Evolutionary conservation across 2,888 invertebrate genomes (phyloP), one percentile per base, ranked within the genome.

Genomic region (Electrophaes corylata): DNA sequence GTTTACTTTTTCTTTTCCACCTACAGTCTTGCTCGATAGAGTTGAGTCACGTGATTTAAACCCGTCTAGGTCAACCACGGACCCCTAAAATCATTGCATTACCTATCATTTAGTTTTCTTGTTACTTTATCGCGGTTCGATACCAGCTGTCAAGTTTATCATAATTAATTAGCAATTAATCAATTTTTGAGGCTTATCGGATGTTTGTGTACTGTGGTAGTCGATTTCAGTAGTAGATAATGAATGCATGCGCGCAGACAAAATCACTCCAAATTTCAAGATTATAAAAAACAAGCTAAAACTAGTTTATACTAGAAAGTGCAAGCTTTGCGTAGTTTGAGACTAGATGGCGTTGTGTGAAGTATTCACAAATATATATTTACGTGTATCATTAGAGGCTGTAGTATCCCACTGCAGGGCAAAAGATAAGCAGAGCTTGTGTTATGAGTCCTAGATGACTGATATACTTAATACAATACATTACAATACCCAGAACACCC

Each of bases 111-210:
- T 47, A 18, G 10, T 29, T 37, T 62, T 58, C 56, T 50, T 72
- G 67, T 70, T 75, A 74, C 67, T 72, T 65, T 73, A 75, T 76
- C 70, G 18, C 26, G 35, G 56, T 48, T 57, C 54, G 76, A 74
- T 78, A 76, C 48, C 53, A 12, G 51, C 69, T 76, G 78, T 72
- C 78, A 67, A 20, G 56, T 4, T 51, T 73, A 79, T 78, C 80
- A 71, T 79, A 72, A 79, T 78, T 70, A 72, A 78, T 78, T 75
- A 74, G 65, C 67, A 76, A 76, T 79, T 76, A 78, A 79, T 76
- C 73, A 78, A 76, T 72, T 72, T 67, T 65, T 51, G 49, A 58
- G 57, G 45, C 58, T 62, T 50, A 49, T 33, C n/a, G 8, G 60
- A 61, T 51, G 47, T 56, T 62, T 60, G 64, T 64, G 65, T 64